Conservation (phyloP, 2,888 invertebrate genomes). For the Andrena minutula region DNA sequence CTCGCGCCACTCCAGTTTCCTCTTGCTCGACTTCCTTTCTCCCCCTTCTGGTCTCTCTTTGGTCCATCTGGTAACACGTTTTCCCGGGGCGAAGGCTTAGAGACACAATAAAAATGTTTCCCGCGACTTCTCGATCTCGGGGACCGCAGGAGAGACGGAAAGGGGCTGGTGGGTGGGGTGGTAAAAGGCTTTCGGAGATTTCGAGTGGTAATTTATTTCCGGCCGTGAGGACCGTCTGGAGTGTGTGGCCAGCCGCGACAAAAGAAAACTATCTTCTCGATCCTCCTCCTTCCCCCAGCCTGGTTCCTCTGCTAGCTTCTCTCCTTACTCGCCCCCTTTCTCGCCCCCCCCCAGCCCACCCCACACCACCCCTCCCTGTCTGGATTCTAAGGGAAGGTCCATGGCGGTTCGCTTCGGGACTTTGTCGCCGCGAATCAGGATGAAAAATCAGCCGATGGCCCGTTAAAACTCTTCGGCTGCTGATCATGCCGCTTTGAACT, state of each 20-base stretch:
- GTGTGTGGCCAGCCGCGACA: slow-evolving; percentile 70
- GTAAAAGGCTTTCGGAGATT: slow-evolving; percentile 76
- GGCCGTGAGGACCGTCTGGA: slow-evolving; percentile 66
- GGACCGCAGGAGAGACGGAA: slow-evolving; percentile 15
- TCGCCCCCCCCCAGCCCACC: not conserved
- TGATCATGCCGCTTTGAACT: slow-evolving; percentile 5
- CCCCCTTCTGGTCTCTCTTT: slow-evolving; percentile 11
- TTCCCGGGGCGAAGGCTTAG: slow-evolving; percentile 53
- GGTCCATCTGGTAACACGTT: slow-evolving; percentile 49
- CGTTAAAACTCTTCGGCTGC: slow-evolving; percentile 56
- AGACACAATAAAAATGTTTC: slow-evolving; percentile 75
- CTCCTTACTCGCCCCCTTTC: slow-evolving; percentile 5
- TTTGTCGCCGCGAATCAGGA: slow-evolving; percentile 69
- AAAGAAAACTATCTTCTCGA: slow-evolving; percentile 73
- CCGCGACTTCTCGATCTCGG: slow-evolving; percentile 64
- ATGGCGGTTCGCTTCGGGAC: slow-evolving; percentile 36
- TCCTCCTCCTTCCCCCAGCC: slow-evolving; percentile 24
- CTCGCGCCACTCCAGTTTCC: slow-evolving; percentile 44
- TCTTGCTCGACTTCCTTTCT: slow-evolving; percentile 4
- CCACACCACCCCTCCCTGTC: slow-evolving; percentile 1
- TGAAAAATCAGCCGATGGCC: slow-evolving; percentile 64
- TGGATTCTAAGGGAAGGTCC: slow-evolving; percentile 25
- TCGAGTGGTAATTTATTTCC: slow-evolving; percentile 78
- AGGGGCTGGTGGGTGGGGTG: not conserved
- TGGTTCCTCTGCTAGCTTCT: slow-evolving; percentile 1